Evolutionary conservation across 2,888 invertebrate species (phyloP).

Genomic region (Halictus quadricinctus): DNA sequence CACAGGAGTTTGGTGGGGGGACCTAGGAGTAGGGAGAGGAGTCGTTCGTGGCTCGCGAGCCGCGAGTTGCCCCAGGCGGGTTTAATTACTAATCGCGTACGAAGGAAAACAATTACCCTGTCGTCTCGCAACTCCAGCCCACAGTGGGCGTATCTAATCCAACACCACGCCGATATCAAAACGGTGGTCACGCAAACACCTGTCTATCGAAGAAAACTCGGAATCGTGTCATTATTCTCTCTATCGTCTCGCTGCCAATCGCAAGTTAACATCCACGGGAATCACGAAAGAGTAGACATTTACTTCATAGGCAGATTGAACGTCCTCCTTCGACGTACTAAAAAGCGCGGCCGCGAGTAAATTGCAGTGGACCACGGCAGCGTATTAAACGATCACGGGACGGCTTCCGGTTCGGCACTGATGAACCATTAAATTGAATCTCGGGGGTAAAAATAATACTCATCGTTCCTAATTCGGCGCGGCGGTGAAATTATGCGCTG

Average conservation of each 20-base stretch:
- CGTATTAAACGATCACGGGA: slow-evolving; percentile 29
- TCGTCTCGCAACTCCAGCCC: too few relatives aligned
- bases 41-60: too few relatives aligned
- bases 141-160: too few relatives aligned
- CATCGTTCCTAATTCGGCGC: slow-evolving; percentile 54
- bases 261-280: too few relatives aligned
- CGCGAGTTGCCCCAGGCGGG: too few relatives aligned
- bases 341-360: neutral
- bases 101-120: too few relatives aligned
- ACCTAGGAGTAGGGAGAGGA: too few relatives aligned
- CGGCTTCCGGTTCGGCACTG: slow-evolving; percentile 16
- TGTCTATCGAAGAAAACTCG: too few relatives aligned
- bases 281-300: neutral
- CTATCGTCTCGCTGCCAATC: neutral
- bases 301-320: neutral
- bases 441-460: slow-evolving; percentile 42
- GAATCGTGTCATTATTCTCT: neutral
- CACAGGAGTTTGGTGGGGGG: too few relatives aligned
- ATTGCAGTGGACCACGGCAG: neutral
- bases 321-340: neutral
- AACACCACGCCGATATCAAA: too few relatives aligned
- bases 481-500: slow-evolving; percentile 19
- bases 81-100: too few relatives aligned
- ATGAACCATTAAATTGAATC: slow-evolving; percentile 46
- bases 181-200: too few relatives aligned